These are phyloP conservation scores for Zaprionus vittiger DNA, from an alignment of 1,140 invertebrate species.

Conservation along the genomic window DNA sequence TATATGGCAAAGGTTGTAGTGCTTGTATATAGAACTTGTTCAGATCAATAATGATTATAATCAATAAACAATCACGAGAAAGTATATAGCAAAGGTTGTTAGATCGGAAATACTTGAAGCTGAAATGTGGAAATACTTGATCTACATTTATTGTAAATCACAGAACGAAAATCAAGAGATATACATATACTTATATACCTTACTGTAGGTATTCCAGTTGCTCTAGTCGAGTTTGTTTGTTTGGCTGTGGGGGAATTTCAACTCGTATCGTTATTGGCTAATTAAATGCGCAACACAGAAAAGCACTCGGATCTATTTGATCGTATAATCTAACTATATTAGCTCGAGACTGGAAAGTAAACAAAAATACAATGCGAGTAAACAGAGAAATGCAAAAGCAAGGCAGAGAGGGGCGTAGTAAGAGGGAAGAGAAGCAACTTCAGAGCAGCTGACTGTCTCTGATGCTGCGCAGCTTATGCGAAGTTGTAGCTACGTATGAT, in stretches of 20 bases:
- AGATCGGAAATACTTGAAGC: background rate
- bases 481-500: slow-evolving; percentile 49
- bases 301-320: slow-evolving; percentile 46
- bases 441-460: background rate
- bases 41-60: background rate
- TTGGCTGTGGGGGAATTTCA: background rate
- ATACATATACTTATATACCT: background rate
- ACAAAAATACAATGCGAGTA: slow-evolving; percentile 19
- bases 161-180: background rate
- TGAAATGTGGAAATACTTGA: background rate
- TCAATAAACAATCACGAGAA: background rate
- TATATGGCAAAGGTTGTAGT: background rate
- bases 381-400: background rate
- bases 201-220: background rate
- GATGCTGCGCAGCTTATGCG: slow-evolving; percentile 3
- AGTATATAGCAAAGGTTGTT: background rate
- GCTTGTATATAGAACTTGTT: too few relatives aligned
- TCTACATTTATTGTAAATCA: background rate
- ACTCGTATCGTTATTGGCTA: slow-evolving; percentile 22
- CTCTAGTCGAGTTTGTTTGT: slow-evolving; percentile 11
- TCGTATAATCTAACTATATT: slow-evolving; percentile 22
- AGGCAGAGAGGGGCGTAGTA: background rate
- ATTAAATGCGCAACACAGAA: slow-evolving; percentile 65
- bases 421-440: background rate
- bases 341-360: slow-evolving; percentile 16